Conservation (phyloP, 2,888 invertebrate species). For the Rhimphoctona megacephalus region DNA sequence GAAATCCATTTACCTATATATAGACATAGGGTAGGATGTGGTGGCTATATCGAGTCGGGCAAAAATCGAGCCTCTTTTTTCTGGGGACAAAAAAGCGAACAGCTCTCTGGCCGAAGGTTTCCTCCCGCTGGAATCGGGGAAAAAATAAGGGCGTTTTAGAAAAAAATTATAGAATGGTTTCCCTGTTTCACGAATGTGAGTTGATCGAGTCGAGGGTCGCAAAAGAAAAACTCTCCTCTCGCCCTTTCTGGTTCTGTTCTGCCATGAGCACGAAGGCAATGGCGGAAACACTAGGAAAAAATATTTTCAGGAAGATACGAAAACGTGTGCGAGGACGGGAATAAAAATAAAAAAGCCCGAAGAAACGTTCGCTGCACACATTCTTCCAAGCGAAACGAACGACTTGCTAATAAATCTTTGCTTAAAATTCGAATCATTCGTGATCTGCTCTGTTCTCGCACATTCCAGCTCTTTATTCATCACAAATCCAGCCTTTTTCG, state of each 20-base stretch:
- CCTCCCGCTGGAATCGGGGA: slow-evolving; percentile 33
- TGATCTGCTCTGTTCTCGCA: slow-evolving; percentile 14
- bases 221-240: slow-evolving; percentile 1
- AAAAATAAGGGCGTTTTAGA: slow-evolving; percentile 45
- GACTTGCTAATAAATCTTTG: slow-evolving; percentile 63
- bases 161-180: slow-evolving; percentile 49
- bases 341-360: slow-evolving; percentile 36
- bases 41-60: slow-evolving; percentile 22
- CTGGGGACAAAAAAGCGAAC: slow-evolving; percentile 70
- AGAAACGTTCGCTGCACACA: slow-evolving; percentile 40
- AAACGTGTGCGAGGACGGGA: not conserved
- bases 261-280: slow-evolving; percentile 42
- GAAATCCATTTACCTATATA: slow-evolving; percentile 19
- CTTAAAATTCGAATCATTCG: slow-evolving; percentile 25
- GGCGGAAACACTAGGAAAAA: slow-evolving; percentile 47
- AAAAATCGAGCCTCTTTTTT: slow-evolving; percentile 47
- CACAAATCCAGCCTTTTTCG: slow-evolving; percentile 29
- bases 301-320: slow-evolving; percentile 5
- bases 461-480: not conserved
- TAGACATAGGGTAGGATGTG: slow-evolving; percentile 6
- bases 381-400: slow-evolving; percentile 56
- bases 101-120: slow-evolving; percentile 42
- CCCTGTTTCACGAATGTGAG: slow-evolving; percentile 56
- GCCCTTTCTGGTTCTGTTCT: not conserved
- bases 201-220: slow-evolving; percentile 64